Evolutionary conservation across 2,888 invertebrate genomes (phyloP).

Genomic region (Cosmia trapezina): DNA sequence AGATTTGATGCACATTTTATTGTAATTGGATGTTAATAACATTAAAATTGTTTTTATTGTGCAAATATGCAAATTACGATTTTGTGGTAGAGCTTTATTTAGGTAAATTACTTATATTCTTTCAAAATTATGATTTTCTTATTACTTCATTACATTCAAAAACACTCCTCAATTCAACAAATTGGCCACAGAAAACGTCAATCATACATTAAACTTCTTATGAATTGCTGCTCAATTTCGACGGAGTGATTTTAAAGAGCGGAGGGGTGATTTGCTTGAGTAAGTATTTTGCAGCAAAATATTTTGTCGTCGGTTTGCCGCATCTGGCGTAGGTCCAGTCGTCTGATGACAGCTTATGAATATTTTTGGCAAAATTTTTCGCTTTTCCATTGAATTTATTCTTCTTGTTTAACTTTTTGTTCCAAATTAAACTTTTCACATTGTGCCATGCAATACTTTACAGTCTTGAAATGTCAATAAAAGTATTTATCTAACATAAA

Average conservation of each 20-base stretch:
- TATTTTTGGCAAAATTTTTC: conserved; percentile 88
- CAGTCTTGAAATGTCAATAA: conserved; percentile 45
- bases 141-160: background rate
- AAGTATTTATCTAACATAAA: conserved; percentile 48
- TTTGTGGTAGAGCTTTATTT: background rate
- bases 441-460: conserved; percentile 37
- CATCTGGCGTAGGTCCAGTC: conserved; percentile 89
- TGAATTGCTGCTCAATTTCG: conserved; percentile 83
- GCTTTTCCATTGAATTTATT: conserved; percentile 81
- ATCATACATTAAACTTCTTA: conserved; percentile 75
- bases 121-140: background rate
- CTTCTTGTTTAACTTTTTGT: conserved; percentile 83
- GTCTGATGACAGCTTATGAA: conserved; percentile 90
- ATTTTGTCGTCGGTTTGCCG: conserved; percentile 88
- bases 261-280: conserved; percentile 85
- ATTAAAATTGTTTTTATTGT: conserved; percentile 46
- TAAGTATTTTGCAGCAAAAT: conserved; percentile 88
- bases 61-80: conserved; percentile 32
- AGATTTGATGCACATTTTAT: conserved; percentile 62
- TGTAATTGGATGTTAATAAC: conserved; percentile 59
- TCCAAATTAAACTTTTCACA: conserved; percentile 71
- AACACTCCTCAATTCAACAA: conserved; percentile 17
- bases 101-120: background rate
- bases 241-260: conserved; percentile 86
- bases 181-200: conserved; percentile 57